Evolutionary conservation across 2,113 vertebrate species (phyloP), one percentile per base, ranked within the genome.

Genomic region (Sprattus sprattus): DNA sequence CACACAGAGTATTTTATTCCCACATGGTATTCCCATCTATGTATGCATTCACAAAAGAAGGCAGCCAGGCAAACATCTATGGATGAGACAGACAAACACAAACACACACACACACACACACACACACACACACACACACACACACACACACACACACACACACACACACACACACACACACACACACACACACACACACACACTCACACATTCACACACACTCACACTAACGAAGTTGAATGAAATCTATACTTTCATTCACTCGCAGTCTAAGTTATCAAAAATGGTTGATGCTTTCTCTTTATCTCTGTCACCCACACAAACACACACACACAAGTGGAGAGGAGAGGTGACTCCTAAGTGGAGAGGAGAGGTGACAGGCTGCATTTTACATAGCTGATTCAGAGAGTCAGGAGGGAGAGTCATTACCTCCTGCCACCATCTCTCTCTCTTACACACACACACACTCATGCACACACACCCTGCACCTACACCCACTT

Each of bases 351-450:
- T n/a, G n/a, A n/a, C 49, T 1, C 15, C 20, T 45, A 22, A 2
- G 7, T 46, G 50, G 39, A 16, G 81, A 88, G 28, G 60, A 39
- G 50, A 78, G 84, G 44, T 85, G 75, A 87, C 85, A 85, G 82
- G 39, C 28, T 85, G 50, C 15, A 25, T 85, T 87, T 90, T 60
- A 87, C 54, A 64, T 32, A 32, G 45, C 32, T 78, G 32, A 82
- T 85, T 67, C 75, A 67, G 57, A 85, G 57, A 82, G 88, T 22
- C 82, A 84, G 52, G 20, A 32, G 80, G 81, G 86, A 89, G 87
- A 86, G 81, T 83, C 89, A 90, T 89, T 83, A 86, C 83, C 84
- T 87, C 39, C 81, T 71, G 81, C 47, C 84, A 82, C 49, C 45
- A 86, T 49, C n/a, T 50, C n/a, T 50, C 75, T 82, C 45, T 64